Conservation (phyloP, 1,140 invertebrate genomes). For the Monochamus saltuarius region DNA sequence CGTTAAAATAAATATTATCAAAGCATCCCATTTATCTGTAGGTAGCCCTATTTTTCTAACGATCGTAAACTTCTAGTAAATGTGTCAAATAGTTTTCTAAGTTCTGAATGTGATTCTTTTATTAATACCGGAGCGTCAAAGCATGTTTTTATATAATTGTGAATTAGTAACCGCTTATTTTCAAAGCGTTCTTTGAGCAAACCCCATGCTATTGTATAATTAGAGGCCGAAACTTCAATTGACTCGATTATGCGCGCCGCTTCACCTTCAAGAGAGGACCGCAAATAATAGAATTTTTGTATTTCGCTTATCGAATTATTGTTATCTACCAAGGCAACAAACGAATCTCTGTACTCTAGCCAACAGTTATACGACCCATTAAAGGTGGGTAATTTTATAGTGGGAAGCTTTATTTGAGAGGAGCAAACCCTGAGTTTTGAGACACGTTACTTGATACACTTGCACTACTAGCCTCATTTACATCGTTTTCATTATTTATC, state of each 20-base stretch:
- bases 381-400: slow-evolving; percentile 1
- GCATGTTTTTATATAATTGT: slow-evolving; percentile 15
- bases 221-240: not conserved
- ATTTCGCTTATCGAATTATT: slow-evolving; percentile 2
- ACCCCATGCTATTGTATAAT: slow-evolving; percentile 18
- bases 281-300: slow-evolving; percentile 6
- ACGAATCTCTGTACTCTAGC: not conserved
- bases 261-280: not conserved
- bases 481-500: no score
- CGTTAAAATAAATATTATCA: slow-evolving; percentile 12
- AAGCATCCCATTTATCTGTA: slow-evolving; percentile 6
- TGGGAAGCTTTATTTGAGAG: slow-evolving; percentile 3
- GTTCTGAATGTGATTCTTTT: slow-evolving; percentile 13
- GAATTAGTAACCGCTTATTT: slow-evolving; percentile 19
- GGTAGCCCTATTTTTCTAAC: not conserved
- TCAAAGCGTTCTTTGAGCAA: slow-evolving; percentile 12
- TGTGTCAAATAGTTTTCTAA: slow-evolving; percentile 4
- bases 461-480: no score
- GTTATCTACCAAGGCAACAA: slow-evolving; percentile 1
- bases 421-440: no score
- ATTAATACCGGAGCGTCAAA: slow-evolving; percentile 2
- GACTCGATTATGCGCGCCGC: not conserved
- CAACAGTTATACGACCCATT: slow-evolving; percentile 1
- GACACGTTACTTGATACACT: no score
- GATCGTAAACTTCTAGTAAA: not conserved